Evolutionary conservation across 1,140 invertebrate genomes (phyloP), one percentile per base, ranked within the genome.

Genomic region (Lordiphosa stackelbergi): DNA sequence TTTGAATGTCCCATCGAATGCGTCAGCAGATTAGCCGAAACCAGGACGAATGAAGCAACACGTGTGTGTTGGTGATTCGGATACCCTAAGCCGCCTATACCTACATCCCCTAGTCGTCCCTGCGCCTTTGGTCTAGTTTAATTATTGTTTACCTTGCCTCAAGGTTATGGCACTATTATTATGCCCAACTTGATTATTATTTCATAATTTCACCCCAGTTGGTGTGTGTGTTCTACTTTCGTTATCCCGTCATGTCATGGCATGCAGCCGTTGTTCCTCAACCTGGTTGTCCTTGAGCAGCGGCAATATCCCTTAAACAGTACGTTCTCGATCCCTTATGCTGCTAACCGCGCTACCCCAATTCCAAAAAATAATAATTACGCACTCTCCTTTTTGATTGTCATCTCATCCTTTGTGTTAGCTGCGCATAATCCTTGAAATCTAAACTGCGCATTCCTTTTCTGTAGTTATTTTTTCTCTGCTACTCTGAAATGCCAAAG

Each of bases 61-160:
- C 74, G 74, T 81, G 75, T 69, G 57, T 37, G 46, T 36, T 47
- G 45, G 41, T 36, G 63, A 66, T 66, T 54, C 63, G 22, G 37
- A 31, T 36, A 45, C 19, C 53, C 45, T 22, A 36, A 31, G 28
- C 28, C 28, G 28, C 28, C 28, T 8, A 40, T 22, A 1, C 52
- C 36, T 55, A 48, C 22, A 34, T 40, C 34, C 13, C 34, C 13
- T 49, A 36, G 47, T 28, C 19, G 22, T n/a, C 12, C 9, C 16
- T 37, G 42, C 62, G 12, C 52, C 48, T 42, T 36, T 48, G 34
- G 48, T 19, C 69, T 40, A 38, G 49, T 64, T 58, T 79, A 83
- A 79, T 83, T 79, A 75, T 83, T 79, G 79, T 79, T 79, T 83
- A 79, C 77, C 59, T 64, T 63, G 53, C 71, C 54, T 79, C 75